Conservation (phyloP, 1,140 invertebrate genomes). For the Lamellibrachia luymesi region DNA sequence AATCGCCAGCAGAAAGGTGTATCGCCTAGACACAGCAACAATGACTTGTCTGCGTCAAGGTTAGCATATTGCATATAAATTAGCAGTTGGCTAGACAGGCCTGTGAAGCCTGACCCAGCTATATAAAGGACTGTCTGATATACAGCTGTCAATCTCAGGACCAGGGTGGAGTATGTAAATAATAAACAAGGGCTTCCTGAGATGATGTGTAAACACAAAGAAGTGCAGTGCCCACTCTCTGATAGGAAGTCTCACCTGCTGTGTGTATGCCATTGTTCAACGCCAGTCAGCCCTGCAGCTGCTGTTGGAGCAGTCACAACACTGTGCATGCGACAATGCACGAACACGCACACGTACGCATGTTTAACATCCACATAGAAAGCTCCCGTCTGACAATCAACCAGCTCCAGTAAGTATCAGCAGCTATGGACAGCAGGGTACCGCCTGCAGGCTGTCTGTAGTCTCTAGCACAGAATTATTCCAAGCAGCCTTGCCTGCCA, state of each 20-base stretch:
- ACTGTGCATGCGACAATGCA: not conserved
- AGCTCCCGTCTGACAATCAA: not conserved
- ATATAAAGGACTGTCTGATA: not conserved
- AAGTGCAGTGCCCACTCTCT: not conserved
- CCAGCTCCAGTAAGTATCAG: not conserved
- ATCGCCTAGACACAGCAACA: not conserved
- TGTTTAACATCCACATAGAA: not conserved
- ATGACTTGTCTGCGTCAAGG: not conserved
- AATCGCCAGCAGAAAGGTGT: not conserved
- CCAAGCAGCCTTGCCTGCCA: not conserved
- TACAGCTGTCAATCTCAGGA: not conserved
- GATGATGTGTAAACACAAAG: not conserved
- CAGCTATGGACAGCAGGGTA: not conserved
- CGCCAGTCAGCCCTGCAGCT: not conserved
- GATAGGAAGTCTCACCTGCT: not conserved
- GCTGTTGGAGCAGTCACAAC: not conserved
- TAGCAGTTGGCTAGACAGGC: not conserved
- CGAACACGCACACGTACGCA: not conserved
- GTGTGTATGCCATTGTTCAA: not conserved
- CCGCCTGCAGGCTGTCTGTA: not conserved
- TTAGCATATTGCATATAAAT: constrained; percentile 2
- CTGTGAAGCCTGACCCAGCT: not conserved
- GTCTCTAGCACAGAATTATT: not conserved
- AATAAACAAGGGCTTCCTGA: not conserved
- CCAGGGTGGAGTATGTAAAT: not conserved